phyloP scores from a whole-genome alignment of 2,888 invertebrate species.

The Theodoxus fluviatilis region DNA sequence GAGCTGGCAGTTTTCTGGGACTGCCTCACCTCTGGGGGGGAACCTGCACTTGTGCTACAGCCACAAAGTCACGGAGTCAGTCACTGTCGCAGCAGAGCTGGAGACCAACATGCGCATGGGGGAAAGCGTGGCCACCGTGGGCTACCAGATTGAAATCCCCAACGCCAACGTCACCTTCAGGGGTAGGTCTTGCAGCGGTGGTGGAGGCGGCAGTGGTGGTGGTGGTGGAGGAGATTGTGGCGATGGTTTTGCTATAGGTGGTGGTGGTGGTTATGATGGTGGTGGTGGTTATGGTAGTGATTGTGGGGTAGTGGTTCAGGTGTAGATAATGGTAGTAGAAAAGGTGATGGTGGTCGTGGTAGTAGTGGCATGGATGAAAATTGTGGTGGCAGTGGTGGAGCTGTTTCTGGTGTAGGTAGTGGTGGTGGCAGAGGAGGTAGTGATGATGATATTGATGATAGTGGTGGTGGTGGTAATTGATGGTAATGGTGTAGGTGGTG shows the following conservation, averaged over 20 bases:
- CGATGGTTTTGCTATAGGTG: not conserved
- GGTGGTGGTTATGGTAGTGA: too few relatives aligned
- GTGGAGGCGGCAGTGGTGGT: not conserved
- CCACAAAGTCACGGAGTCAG: constrained; percentile 89
- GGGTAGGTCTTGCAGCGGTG: constrained; percentile 72
- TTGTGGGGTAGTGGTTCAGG: too few relatives aligned
- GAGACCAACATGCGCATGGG: constrained; percentile 90
- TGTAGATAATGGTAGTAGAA: too few relatives aligned
- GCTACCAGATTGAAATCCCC: constrained; percentile 93
- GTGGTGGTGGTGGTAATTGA: too few relatives aligned
- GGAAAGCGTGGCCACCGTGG: constrained; percentile 89
- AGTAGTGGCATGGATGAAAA: too few relatives aligned
- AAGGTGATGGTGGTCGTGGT: too few relatives aligned
- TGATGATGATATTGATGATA: too few relatives aligned
- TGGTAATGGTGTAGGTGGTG: too few relatives aligned
- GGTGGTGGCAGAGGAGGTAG: too few relatives aligned
- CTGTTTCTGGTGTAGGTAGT: too few relatives aligned
- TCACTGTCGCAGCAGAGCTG: constrained; percentile 89
- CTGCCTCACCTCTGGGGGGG: constrained; percentile 71
- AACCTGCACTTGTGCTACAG: constrained; percentile 91
- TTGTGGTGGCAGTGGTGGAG: too few relatives aligned
- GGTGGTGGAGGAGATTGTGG: not conserved
- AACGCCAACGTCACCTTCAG: constrained; percentile 92
- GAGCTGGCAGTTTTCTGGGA: constrained; percentile 68
- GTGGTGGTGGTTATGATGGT: too few relatives aligned